A percentile compares a stretch with the other conserved stretches of the same genome.
Evolutionary conservation across 2,797 vertebrate genomes (phyloP).

Genomic region (Lacerta viridis): DNA sequence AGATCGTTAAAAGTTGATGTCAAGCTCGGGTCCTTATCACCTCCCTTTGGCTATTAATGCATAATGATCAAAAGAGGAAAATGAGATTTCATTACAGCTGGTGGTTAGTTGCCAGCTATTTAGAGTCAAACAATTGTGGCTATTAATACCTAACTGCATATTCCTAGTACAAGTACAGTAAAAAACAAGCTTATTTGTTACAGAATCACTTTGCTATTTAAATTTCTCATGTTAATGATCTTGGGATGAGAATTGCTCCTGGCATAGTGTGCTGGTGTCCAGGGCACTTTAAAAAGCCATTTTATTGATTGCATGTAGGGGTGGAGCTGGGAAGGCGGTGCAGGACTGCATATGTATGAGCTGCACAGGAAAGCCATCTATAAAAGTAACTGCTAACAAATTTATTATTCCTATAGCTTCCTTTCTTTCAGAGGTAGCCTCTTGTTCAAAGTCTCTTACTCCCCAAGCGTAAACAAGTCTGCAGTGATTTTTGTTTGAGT

Average conservation of each 20-base stretch:
- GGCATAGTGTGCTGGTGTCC: background rate
- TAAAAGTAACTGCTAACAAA: background rate
- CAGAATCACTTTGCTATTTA: slow-evolving; percentile 1
- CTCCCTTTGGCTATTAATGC: slow-evolving; percentile 64
- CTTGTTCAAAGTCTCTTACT: background rate
- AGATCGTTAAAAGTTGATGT: slow-evolving; percentile 62
- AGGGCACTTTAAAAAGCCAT: background rate
- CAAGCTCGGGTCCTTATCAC: slow-evolving; percentile 52
- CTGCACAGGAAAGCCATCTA: background rate
- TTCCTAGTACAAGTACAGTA: background rate
- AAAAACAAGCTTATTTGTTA: slow-evolving; percentile 17
- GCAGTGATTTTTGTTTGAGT: background rate
- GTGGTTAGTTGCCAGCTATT: slow-evolving; percentile 46
- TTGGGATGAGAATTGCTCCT: background rate
- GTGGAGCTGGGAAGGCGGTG: too few species aligned
- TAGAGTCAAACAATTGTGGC: slow-evolving; percentile 26
- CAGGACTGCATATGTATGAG: background rate
- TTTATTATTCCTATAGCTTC: too few species aligned
- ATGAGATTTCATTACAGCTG: slow-evolving; percentile 55
- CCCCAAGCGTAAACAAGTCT: background rate
- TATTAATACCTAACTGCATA: background rate
- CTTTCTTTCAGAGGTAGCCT: background rate
- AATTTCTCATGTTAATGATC: background rate
- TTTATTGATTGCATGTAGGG: background rate
- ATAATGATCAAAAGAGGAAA: slow-evolving; percentile 53